Base-by-base conservation (phyloP, 2,888 invertebrate genomes). In the Entomobrya multifasciata region DNA sequence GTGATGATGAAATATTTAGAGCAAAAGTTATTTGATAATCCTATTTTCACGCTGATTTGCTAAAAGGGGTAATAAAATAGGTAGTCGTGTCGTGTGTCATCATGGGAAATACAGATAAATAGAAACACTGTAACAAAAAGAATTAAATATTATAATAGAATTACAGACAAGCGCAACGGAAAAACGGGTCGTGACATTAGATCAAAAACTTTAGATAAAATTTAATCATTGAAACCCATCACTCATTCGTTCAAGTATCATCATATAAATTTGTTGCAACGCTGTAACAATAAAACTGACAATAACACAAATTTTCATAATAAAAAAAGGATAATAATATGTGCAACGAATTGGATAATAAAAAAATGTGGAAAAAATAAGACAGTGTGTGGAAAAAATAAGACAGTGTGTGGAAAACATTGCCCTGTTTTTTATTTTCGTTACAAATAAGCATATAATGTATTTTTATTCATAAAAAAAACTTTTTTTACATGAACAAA, bases 141-240 rank as follows among this genome's bases (percentile, higher is more conserved):
- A n/a, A n/a, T n/a, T n/a, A n/a, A n/a, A n/a, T n/a, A n/a, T n/a
- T n/a, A n/a, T n/a, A 65, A 65, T 36, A 41, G 65, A 65, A 65
- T 41, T 20, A 65, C 41, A 30, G 3, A n/a, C 5, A 6, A 30
- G 27, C n/a, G 27, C n/a, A 17, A 55, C 30, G 65, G 25, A 67
- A 65, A 86, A 81, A 67, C 55, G 60, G 80, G 81, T 81, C 74
- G 81, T 86, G 86, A 80, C 80, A 86, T 55, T 6, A 74, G 86
- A 76, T 86, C 8, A 82, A 30, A 30, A 67, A 8, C 22, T 76
- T 41, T 17, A 72, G 79, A 80, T 86, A 79, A 86, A 25, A 25
- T 80, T 15, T 27, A 10, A 55, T 36, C 17, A n/a, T n/a, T 13
- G 2, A 52, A 20, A 52, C 8, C 47, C 17, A 17, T 60, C n/a